A percentile compares a stretch with the other conserved stretches of the same genome.
phyloP scores from a whole-genome alignment of 2,113 vertebrate species.

The Oncorhynchus keta region DNA sequence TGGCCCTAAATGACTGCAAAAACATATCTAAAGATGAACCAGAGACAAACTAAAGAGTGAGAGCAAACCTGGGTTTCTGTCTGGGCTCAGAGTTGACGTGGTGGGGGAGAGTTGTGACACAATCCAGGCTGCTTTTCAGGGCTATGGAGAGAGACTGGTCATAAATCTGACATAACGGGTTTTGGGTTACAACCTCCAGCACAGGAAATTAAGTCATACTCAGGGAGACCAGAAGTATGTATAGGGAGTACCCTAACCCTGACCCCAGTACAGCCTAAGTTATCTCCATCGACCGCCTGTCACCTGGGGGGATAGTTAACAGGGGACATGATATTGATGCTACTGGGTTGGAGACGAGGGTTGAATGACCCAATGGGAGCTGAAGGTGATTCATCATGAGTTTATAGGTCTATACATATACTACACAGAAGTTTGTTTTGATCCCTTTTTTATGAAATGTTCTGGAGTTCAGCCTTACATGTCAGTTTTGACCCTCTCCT shows the following conservation, averaged over 20 bases:
- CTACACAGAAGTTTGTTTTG: no score
- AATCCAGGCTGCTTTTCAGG: constrained; percentile 51
- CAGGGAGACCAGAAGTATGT: constrained; percentile 26
- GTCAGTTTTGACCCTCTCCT: no score
- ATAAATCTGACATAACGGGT: constrained; percentile 41
- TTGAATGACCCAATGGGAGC: no score
- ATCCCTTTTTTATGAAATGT: background rate
- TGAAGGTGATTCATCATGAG: no score
- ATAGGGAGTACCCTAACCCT: background rate
- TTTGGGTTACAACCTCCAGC: constrained; percentile 27
- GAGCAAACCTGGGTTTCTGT: background rate
- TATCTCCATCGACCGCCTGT: no score
- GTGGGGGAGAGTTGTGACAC: constrained; percentile 33
- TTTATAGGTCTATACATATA: no score
- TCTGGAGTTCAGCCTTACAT: background rate
- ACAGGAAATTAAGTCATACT: constrained; percentile 37
- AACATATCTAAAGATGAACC: background rate
- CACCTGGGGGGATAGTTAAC: no score
- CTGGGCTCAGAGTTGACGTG: background rate
- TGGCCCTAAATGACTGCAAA: background rate
- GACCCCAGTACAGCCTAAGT: background rate
- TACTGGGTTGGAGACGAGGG: no score
- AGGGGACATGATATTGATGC: no score
- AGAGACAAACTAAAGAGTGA: background rate
- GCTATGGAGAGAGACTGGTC: constrained; percentile 36